phyloP scores from a whole-genome alignment of 2,113 vertebrate species.

The Meriones unguiculatus region DNA sequence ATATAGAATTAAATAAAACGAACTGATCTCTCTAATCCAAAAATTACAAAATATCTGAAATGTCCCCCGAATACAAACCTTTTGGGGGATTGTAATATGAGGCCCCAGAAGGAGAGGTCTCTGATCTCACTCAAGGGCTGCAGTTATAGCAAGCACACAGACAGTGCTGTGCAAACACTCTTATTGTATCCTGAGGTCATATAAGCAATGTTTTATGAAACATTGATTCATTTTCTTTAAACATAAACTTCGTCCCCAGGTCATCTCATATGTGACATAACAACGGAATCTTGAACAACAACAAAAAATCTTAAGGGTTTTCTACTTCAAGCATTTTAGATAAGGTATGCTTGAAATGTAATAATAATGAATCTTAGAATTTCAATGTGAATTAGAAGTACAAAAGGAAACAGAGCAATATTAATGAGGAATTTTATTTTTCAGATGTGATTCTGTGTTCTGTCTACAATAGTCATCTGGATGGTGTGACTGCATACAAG shows the following conservation, averaged over 20 bases:
- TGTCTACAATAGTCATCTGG: background rate
- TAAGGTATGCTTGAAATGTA: background rate
- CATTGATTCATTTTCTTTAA: background rate
- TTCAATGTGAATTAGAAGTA: background rate
- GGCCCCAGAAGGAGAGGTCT: background rate
- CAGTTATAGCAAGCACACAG: background rate
- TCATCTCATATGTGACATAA: background rate
- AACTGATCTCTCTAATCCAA: background rate
- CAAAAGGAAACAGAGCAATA: background rate
- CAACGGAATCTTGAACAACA: no score
- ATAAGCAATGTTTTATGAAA: background rate
- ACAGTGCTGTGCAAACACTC: background rate
- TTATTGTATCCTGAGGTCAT: background rate
- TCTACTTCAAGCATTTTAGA: background rate
- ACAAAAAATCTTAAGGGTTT: background rate
- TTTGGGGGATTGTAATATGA: background rate
- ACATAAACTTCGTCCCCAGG: background rate
- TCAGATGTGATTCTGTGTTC: background rate
- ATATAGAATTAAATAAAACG: background rate
- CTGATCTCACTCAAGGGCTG: no score
- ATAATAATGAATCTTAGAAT: background rate
- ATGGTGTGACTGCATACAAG: background rate
- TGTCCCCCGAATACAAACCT: background rate
- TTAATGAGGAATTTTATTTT: background rate
- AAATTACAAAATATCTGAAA: background rate